Conservation (phyloP, 2,113 vertebrate species). For the Oncorhynchus kisutch region DNA sequence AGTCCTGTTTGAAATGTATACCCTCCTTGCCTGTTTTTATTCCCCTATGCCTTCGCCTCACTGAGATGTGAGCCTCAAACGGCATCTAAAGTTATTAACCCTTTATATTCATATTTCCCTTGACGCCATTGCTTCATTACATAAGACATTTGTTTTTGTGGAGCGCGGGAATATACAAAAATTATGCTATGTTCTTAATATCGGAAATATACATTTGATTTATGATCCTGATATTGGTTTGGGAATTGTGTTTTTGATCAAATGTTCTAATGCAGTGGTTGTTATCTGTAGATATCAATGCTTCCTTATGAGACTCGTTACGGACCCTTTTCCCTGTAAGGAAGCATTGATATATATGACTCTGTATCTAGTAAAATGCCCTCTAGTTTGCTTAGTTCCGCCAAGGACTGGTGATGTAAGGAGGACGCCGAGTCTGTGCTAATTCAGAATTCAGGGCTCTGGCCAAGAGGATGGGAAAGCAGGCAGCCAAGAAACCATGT, state of each 20-base stretch:
- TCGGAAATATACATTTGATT: no score
- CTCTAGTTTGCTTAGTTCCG: not conserved
- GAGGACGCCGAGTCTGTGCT: slow-evolving; percentile 12
- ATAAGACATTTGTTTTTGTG: not conserved
- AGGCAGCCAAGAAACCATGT: slow-evolving; percentile 44
- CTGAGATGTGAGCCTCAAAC: slow-evolving; percentile 10
- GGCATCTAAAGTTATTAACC: not conserved
- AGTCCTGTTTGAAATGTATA: slow-evolving; percentile 34
- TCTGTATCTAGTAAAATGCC: no score
- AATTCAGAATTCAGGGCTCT: slow-evolving; percentile 14
- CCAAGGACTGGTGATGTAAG: slow-evolving; percentile 15
- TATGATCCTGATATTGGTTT: no score
- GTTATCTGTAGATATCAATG: no score
- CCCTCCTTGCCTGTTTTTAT: slow-evolving; percentile 27
- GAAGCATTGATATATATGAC: no score
- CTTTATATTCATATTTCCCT: slow-evolving; percentile 7
- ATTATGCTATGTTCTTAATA: no score
- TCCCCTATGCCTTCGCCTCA: slow-evolving; percentile 12
- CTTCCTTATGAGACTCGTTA: no score
- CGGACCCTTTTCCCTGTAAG: no score
- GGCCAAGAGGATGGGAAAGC: slow-evolving; percentile 47
- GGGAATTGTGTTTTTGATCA: no score
- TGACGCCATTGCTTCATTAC: not conserved
- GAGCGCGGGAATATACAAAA: no score
- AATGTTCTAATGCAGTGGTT: no score